Conservation (phyloP, 2,797 vertebrate species). For the Falco berigora region DNA sequence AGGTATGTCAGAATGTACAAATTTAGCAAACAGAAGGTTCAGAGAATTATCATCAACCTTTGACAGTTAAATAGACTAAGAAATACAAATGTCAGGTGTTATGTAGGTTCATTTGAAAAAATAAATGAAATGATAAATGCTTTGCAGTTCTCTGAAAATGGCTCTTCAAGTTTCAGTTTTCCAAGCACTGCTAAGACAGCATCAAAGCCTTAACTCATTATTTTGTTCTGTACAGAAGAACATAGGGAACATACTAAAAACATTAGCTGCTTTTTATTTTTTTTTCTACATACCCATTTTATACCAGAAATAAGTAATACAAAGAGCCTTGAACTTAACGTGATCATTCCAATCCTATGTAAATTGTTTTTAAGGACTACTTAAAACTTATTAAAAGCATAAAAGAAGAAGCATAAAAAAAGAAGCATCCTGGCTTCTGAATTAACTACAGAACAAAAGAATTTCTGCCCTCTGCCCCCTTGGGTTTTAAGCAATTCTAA, state of each 20-base stretch:
- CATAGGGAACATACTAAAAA: background rate
- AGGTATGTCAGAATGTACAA: background rate
- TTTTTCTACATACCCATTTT: background rate
- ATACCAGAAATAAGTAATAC: background rate
- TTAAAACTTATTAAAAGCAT: no score
- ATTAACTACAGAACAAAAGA: conserved; percentile 12
- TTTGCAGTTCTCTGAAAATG: conserved; percentile 27
- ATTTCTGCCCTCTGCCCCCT: conserved; percentile 24
- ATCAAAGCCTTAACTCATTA: conserved; percentile 16
- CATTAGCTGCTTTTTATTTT: background rate
- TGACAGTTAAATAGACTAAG: background rate
- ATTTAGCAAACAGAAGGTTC: background rate
- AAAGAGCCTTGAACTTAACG: conserved; percentile 7
- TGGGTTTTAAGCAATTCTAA: conserved; percentile 35
- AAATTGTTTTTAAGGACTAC: conserved; percentile 37
- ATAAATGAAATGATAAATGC: background rate
- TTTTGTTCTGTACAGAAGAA: conserved; percentile 35
- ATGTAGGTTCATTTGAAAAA: background rate
- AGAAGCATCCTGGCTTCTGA: background rate
- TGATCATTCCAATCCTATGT: background rate
- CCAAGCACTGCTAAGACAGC: conserved; percentile 24
- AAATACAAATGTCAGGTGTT: conserved; percentile 21
- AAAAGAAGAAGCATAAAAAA: background rate
- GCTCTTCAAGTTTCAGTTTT: conserved; percentile 16
- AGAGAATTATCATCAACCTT: background rate